phyloP scores from a whole-genome alignment of 2,888 invertebrate species.

The Clepsis dumicolana region DNA sequence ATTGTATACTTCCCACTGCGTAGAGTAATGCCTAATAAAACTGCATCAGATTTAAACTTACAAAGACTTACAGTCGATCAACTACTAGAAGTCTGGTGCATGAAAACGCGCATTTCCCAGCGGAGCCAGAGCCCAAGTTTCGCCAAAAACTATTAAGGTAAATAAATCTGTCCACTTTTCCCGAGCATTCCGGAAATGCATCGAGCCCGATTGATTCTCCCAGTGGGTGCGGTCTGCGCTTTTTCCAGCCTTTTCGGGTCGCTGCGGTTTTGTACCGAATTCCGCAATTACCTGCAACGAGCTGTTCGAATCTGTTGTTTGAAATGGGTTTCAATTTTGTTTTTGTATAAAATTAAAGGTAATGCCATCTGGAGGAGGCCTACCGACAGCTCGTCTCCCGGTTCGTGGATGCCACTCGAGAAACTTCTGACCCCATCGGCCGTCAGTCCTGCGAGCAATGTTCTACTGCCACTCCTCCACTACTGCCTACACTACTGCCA shows the following conservation, averaged over 20 bases:
- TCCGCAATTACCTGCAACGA: conserved; percentile 5
- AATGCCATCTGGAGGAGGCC: no score
- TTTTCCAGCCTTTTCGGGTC: not conserved
- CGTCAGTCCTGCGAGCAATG: no score
- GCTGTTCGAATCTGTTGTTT: not conserved
- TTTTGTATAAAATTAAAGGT: not conserved
- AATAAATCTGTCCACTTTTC: conserved; percentile 15
- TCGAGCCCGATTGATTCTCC: conserved; percentile 12
- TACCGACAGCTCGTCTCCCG: no score
- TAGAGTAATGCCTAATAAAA: no score
- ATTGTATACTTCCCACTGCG: no score
- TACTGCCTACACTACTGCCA: no score
- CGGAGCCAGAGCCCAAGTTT: not conserved
- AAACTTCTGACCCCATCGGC: no score
- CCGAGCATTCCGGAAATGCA: conserved; percentile 4
- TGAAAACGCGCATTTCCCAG: not conserved
- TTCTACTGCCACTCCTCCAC: no score
- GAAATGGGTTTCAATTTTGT: not conserved
- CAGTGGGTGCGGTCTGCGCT: not conserved
- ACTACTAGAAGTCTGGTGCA: not conserved
- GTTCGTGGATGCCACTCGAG: no score
- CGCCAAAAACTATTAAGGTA: conserved; percentile 2
- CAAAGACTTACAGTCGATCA: no score
- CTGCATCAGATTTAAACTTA: no score
- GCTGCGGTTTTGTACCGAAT: not conserved